Conservation (phyloP, 2,113 vertebrate species). For the Cheirogaleus medius region DNA sequence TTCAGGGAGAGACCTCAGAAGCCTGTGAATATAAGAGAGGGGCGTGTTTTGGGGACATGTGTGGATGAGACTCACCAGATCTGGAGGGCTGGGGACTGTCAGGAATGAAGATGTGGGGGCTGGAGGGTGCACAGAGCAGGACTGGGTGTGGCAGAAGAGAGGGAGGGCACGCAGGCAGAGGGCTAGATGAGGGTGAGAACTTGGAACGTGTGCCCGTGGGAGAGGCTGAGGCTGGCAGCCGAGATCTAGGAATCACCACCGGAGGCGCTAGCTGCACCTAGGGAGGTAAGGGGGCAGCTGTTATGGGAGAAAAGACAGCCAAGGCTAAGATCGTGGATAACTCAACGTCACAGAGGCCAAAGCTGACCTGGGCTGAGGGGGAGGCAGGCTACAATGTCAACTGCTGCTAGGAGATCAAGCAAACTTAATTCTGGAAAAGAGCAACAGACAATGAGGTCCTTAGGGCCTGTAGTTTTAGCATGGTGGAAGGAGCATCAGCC, state of each 20-base stretch:
- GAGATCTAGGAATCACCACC: neutral
- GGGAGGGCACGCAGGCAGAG: fast-evolving
- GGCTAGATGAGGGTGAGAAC: fast-evolving
- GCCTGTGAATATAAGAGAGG: neutral
- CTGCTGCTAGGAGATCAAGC: neutral
- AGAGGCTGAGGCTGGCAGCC: neutral
- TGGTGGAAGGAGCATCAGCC: neutral
- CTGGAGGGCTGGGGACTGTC: fast-evolving
- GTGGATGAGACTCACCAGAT: neutral
- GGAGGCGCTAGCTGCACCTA: no score
- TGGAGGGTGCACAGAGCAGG: neutral
- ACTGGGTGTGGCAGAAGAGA: neutral
- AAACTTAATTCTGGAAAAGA: neutral
- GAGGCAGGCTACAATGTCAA: neutral
- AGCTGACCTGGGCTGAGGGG: fast-evolving
- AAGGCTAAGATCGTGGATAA: neutral
- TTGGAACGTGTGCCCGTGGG: neutral
- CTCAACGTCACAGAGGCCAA: neutral
- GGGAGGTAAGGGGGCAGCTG: neutral
- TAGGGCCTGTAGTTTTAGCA: neutral
- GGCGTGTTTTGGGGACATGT: neutral
- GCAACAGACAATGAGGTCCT: neutral
- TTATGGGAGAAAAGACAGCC: no score
- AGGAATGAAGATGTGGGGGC: neutral
- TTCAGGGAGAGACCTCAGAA: neutral